Evolutionary conservation across 1,140 invertebrate genomes (phyloP).

Genomic region (Archivesica marissinica): DNA sequence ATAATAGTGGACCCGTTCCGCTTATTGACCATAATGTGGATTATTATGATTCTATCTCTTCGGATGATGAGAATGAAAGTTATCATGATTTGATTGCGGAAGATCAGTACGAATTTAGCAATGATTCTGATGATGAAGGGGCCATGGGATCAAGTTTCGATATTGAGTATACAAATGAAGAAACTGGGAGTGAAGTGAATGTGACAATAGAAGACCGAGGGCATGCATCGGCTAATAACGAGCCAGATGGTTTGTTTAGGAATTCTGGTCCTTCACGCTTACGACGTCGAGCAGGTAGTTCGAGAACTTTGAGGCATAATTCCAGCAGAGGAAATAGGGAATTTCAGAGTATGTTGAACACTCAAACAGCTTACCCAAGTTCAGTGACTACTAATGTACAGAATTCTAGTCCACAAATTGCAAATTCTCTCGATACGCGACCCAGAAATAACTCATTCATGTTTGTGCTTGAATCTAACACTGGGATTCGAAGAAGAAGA

Average conservation of each 20-base stretch:
- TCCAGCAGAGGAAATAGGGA: background rate
- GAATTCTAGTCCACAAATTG: background rate
- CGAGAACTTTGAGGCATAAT: background rate
- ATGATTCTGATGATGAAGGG: background rate
- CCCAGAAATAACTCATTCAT: conserved; percentile 45
- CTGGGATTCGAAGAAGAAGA: conserved; percentile 33
- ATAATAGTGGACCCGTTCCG: background rate
- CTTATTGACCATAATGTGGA: conserved; percentile 1
- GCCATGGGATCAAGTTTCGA: conserved; percentile 1
- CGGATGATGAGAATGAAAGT: conserved; percentile 38
- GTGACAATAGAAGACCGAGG: background rate
- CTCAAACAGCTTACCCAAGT: background rate
- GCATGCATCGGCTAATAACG: background rate
- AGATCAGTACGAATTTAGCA: background rate
- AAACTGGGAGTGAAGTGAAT: conserved; percentile 16
- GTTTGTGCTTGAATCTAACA: conserved; percentile 55
- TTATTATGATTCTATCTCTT: background rate
- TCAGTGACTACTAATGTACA: background rate
- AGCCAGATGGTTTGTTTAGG: conserved; percentile 17
- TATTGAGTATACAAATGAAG: conserved; percentile 26
- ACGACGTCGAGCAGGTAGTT: background rate
- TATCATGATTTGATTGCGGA: conserved; percentile 52
- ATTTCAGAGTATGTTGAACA: background rate
- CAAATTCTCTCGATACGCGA: conserved; percentile 9
- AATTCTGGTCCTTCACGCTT: conserved; percentile 10